Conservation (phyloP, 1,140 invertebrate species). For the Procambarus virginalis region DNA sequence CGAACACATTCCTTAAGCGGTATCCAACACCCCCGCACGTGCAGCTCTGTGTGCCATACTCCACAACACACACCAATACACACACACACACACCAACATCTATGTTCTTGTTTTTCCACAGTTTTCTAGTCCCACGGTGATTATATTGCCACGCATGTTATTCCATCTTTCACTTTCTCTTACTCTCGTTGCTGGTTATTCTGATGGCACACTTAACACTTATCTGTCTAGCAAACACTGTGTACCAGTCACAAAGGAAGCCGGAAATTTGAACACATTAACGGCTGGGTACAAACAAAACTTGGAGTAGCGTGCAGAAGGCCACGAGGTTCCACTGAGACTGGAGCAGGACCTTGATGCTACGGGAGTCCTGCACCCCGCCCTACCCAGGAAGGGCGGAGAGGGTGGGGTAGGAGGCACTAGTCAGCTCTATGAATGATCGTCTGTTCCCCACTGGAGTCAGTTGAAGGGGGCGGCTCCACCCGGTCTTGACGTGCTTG, state of each 20-base stretch:
- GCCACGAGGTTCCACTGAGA: background rate
- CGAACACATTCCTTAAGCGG: background rate
- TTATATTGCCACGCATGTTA: background rate
- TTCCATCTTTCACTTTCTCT: background rate
- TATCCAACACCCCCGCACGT: background rate
- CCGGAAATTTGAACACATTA: too few species aligned
- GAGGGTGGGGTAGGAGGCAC: background rate
- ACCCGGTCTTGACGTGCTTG: background rate
- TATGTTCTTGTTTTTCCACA: background rate
- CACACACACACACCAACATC: background rate
- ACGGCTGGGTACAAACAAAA: too few species aligned
- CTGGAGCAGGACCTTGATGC: slow-evolving; percentile 7
- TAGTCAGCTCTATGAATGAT: background rate
- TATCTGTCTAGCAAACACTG: too few species aligned
- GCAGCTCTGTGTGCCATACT: slow-evolving; percentile 22
- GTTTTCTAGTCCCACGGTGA: background rate
- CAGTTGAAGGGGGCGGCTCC: background rate
- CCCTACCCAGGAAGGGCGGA: background rate
- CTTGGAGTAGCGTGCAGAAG: background rate
- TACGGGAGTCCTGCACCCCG: slow-evolving; percentile 13
- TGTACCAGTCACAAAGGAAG: too few species aligned
- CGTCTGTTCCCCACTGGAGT: background rate
- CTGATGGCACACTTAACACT: too few species aligned
- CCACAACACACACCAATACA: background rate
- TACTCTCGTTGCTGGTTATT: too few species aligned